Conservation (phyloP, 2,797 vertebrate genomes). For the Falco naumanni region DNA sequence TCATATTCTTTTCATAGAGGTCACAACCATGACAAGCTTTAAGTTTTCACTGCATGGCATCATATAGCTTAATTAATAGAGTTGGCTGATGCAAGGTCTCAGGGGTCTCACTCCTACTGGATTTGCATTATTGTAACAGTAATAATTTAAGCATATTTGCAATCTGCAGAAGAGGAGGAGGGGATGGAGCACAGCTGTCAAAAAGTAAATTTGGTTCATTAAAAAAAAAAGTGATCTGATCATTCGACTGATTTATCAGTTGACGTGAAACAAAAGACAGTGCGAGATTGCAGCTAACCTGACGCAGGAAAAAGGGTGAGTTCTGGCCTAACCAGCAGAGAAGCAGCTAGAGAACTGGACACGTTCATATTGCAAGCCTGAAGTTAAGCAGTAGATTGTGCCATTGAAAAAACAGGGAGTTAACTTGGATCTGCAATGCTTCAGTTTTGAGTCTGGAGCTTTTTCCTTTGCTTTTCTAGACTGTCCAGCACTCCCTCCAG, state of each 20-base stretch:
- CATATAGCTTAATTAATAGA: not conserved
- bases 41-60: conserved; percentile 3
- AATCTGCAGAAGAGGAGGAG: not conserved
- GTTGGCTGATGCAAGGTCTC: not conserved
- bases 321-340: not conserved
- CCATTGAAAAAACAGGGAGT: not conserved
- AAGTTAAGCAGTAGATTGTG: not conserved
- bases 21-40: not conserved
- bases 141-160: conserved; percentile 7
- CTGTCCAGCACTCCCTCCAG: conserved; percentile 1
- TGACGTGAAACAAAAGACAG: not conserved
- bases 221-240: not conserved
- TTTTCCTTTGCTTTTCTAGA: conserved; percentile 1
- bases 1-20: not conserved
- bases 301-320: not conserved
- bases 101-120: not conserved
- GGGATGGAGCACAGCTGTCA: not conserved
- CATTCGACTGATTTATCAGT: not conserved
- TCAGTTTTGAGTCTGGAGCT: conserved; percentile 7
- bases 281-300: not conserved
- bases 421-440: conserved; percentile 23
- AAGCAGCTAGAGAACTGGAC: not conserved
- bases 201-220: not conserved
- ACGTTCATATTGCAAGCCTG: not conserved
- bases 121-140: conserved; percentile 17